Evolutionary conservation across 2,797 vertebrate genomes (phyloP), one percentile per base, ranked within the genome.

Genomic region (Spinus pinus): DNA sequence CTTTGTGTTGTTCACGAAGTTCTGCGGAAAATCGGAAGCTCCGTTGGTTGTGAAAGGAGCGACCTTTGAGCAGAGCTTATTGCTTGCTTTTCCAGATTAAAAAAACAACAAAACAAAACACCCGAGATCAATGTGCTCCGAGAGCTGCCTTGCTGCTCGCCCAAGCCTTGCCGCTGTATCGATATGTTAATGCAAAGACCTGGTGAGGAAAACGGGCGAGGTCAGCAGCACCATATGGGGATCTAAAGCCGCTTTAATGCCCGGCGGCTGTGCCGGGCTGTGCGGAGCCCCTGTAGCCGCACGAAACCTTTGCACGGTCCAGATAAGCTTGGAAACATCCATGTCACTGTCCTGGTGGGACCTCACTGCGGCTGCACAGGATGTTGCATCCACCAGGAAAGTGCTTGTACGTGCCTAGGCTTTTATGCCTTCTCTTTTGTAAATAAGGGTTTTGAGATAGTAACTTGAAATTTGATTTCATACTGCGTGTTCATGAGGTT

Each of bases 271-370:
- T 16, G 18, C 18, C 24, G 1, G 25, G 2, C 22, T 0, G 27
- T 13, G 54, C 39, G 0, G 41, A 37, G 60, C 64, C 30, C 44
- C 19, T 4, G 31, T 41, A 14, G 28, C 23, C 1, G 2, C 58
- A 1, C 7, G 1, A 2, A 31, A 35, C 22, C 12, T 1, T 0
- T 8, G 78, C 33, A 0, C 0, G 0, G 25, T 1, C 21, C 6
- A 2, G 44, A 33, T 21, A 5, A 10, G 7, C n/a, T 9, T 7
- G 4, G 25, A 18, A 25, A 6, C 4, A 1, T 2, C 5, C 7
- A 0, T 7, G 31, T 7, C 23, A 0, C 0, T 7, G 39, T 41
- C 0, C 0, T n/a, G 3, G 2, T 12, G 33, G 33, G 22, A 10
- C 41, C 30, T 22, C 27, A 0, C 28, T 4, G 35, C 6, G 25